These are phyloP conservation scores for Tethea ocularis DNA, from an alignment of 2,888 invertebrate genomes.

Conservation along the genomic window DNA sequence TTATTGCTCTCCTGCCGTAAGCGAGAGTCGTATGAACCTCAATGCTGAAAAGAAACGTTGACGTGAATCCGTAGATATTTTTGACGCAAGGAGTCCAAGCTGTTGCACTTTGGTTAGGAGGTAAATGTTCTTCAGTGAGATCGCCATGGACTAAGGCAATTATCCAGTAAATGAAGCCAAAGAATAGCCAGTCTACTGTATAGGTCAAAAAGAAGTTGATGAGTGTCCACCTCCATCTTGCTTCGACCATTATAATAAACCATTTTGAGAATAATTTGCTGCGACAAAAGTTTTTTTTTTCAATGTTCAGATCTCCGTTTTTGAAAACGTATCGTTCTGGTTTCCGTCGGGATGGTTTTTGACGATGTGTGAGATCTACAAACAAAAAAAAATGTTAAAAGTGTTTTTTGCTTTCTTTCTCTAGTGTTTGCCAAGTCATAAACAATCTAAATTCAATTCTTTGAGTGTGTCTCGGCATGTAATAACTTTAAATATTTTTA, in stretches of 20 bases:
- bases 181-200: slow-evolving; percentile 93
- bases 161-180: slow-evolving; percentile 95
- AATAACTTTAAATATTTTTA: too few species aligned
- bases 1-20: slow-evolving; percentile 93
- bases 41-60: slow-evolving; percentile 96
- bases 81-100: slow-evolving; percentile 94
- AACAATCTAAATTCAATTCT: too few species aligned
- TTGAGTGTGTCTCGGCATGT: too few species aligned
- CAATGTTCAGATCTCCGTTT: slow-evolving; percentile 94
- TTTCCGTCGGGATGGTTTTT: slow-evolving; percentile 29
- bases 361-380: slow-evolving; percentile 31
- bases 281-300: slow-evolving; percentile 85
- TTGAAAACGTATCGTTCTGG: slow-evolving; percentile 88
- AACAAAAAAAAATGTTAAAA: neutral
- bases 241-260: slow-evolving; percentile 92
- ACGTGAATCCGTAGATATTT: slow-evolving; percentile 94
- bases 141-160: slow-evolving; percentile 96
- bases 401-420: too few species aligned
- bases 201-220: slow-evolving; percentile 93
- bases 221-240: slow-evolving; percentile 96
- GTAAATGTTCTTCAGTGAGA: slow-evolving; percentile 86
- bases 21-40: slow-evolving; percentile 98
- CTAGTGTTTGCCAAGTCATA: neutral
- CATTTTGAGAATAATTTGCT: slow-evolving; percentile 88
- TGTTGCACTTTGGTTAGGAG: slow-evolving; percentile 76